Base-by-base conservation (phyloP, 2,113 vertebrate species). In the Entomyzon cyanotis region DNA sequence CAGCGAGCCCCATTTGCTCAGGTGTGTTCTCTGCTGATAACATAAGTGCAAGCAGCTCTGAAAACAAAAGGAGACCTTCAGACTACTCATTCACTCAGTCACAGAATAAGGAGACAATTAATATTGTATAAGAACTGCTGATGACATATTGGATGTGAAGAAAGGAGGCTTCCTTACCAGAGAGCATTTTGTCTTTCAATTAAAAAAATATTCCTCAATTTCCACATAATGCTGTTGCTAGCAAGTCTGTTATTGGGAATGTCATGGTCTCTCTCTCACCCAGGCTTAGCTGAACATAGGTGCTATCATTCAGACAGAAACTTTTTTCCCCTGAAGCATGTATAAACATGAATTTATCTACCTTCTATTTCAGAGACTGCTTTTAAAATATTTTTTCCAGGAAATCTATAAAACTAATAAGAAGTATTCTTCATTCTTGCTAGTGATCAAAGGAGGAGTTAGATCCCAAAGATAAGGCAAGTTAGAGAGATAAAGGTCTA, bases 11-110 rank as follows among this genome's bases (percentile, higher is more conserved):
- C 50, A 84, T 74, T 91, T 91, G 9, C 31, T 69, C 88, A 83
- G 85, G 67, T 90, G 50, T 93, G 90, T 92, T 95, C 79, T 35
- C 63, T 30, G 63, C 70, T 93, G 90, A 92, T 94, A 96, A 90
- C 70, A 80, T 14, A 64, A 95, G 44, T 0, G 1, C 86, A 65
- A 90, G 82, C 22, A 49, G 46, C 41, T 64, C 74, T 75, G 74
- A 71, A 93, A 96, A 87, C 58, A 85, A 93, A 85, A 96, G 56
- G 49, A 91, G 42, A 89, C 30, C 39, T 90, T 93, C 60, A 89
- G 60, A 71, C 25, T 68, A 58, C 23, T 85, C 49, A 62, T 89
- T 79, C 53, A 41, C 14, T 71, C 30, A 30, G 5, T 70, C 56
- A 89, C 44, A 85, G 37, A 91, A 79, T 49, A 44, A 47, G 67